Base-by-base conservation (phyloP, 2,113 vertebrate species). In the Grus americana region DNA sequence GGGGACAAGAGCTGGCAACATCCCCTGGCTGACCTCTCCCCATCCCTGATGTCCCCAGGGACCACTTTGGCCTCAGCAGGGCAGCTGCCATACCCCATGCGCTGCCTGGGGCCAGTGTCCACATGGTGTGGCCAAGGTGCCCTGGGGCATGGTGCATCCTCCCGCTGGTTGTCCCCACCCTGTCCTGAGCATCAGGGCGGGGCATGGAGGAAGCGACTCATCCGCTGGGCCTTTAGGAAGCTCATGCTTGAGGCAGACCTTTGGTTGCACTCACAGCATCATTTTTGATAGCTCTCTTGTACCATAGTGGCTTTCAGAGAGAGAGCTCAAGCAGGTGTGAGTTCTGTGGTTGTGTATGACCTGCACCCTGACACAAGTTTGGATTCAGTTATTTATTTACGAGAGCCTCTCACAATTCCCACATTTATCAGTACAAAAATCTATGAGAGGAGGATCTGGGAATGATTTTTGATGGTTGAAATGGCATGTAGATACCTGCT, bases 101-200 rank as follows among this genome's bases (percentile, higher is more conserved):
- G 1, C 9, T 46, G 40, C 19, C 24, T 19, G 81, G 63, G 30
- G 20, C 58, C 1, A 5, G 12, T 49, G 50, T 29, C 21, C 1
- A 3, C 5, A 2, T 0, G 3, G 24, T 16, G 58, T 3, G 4
- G 38, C 10, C 1, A 0, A 34, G n/a, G 17, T 62, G 22, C 12
- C 27, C 36, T 36, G 49, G 15, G 15, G 40, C 27, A 42, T 5
- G 10, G 27, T 32, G 30, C 29, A 36, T 22, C 15, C 6, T 72
- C 19, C 15, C 0, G 4, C 47, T 1, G 2, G 7, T 44, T 57
- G 42, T 24, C 20, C 15, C 14, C n/a, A 23, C 38, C 29, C 42
- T 23, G 18, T 30, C n/a, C n/a, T 36, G 29, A 55, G 7, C 42
- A n/a, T 38, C 3, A 6, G 20, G 59, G 7, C 42, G 2, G 2